Conservation (phyloP, 1,140 invertebrate genomes). For the Drosophila mauritiana region DNA sequence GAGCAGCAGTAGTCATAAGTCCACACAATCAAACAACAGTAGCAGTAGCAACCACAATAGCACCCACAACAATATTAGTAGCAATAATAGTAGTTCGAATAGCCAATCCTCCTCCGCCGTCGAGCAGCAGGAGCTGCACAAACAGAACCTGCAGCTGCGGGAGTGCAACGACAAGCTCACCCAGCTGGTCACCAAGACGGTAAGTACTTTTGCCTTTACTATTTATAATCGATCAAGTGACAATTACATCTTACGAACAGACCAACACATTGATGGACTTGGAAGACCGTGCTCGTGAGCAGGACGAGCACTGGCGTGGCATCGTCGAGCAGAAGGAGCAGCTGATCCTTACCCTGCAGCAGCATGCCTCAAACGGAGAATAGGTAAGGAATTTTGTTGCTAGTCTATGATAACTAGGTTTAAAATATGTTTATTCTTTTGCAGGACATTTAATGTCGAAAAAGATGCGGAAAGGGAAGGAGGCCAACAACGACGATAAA, state of each 20-base stretch:
- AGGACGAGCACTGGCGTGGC: constrained; percentile 81
- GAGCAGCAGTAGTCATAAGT: constrained; percentile 82
- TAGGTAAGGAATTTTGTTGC: constrained; percentile 41
- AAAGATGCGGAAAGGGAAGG: constrained; percentile 18
- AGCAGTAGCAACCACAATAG: constrained; percentile 49
- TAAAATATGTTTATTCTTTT: not conserved
- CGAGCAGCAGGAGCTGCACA: constrained; percentile 72
- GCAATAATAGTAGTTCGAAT: constrained; percentile 82
- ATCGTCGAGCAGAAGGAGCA: constrained; percentile 81
- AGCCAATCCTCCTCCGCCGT: constrained; percentile 65
- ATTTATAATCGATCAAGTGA: not conserved
- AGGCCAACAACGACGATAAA: constrained; percentile 74
- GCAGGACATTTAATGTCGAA: constrained; percentile 83
- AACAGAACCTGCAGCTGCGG: constrained; percentile 88
- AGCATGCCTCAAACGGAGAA: constrained; percentile 78
- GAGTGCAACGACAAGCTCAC: constrained; percentile 89
- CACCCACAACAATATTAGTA: constrained; percentile 76
- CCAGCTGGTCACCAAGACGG: constrained; percentile 90
- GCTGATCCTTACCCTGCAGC: constrained; percentile 74
- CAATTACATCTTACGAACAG: constrained; percentile 28
- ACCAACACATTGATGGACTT: constrained; percentile 77
- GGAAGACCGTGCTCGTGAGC: constrained; percentile 75
- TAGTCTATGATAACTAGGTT: not conserved
- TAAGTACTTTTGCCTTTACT: constrained; percentile 84
- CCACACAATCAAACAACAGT: constrained; percentile 79